Evolutionary conservation across 2,797 vertebrate species (phyloP), one percentile per base, ranked within the genome.

Genomic region (Florisuga fusca): DNA sequence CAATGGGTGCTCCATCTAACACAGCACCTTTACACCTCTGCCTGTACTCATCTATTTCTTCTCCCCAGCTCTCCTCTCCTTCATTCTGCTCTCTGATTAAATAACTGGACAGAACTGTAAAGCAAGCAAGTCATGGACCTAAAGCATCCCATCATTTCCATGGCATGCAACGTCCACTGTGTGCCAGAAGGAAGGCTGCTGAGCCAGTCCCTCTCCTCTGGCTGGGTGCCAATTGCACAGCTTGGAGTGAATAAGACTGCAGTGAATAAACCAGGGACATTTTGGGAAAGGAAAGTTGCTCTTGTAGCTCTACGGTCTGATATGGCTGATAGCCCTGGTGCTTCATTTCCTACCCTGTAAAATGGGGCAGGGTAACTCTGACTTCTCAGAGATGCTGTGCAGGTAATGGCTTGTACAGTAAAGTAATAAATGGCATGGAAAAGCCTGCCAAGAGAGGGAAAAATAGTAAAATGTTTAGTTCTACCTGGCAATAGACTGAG

Each of bases 91-190:
- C 38, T 36, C 29, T 29, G 26, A 58, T 34, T 51, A 53, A 55
- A 16, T 48, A 63, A 69, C 3, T 1, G 7, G 45, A 36, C 25
- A 58, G 67, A 25, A 16, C 27, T 14, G 15, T 62, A 74, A n/a
- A 55, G 29, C 51, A 54, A 69, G 19, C 20, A 79, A 83, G 15
- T 7, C 15, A 21, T 0, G 15, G 22, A 3, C 54, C 72, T 68
- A 54, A 51, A 75, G 10, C 18, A 45, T 26, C 62, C 43, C 46
- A 31, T 41, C 8, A 7, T 61, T 54, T 64, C 48, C 46, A 15
- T 6, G 33, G 46, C 31, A 15, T 12, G 55, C 29, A 22, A 4
- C 0, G 0, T 2, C 18, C 25, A 6, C 29, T 15, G 12, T 13
- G n/a, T 90, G 73, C 27, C 31, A 31, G 34, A 15, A 43, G 41